Evolutionary conservation across 2,888 invertebrate genomes (phyloP), one percentile per base, ranked within the genome.

Genomic region (Hesperia comma): DNA sequence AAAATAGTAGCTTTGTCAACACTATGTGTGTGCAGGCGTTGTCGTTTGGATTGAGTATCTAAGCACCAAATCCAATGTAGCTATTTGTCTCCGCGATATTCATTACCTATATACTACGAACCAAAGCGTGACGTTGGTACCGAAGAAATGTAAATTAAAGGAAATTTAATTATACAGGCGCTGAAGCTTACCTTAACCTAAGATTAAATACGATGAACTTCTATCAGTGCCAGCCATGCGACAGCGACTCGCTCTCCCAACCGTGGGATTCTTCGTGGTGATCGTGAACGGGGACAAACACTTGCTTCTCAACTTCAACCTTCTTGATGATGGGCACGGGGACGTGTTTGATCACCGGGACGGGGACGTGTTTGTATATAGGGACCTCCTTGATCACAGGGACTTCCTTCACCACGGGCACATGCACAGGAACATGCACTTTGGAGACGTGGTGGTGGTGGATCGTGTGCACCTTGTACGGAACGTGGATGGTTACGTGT

Each of bases 401-500:
- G 10, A 92, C 91, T 61, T 92, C 91, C 58, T 92, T 92, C 15
- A 89, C 80, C 0, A 92, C 91, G 0, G 90, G 90, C 6, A 90
- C 89, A 71, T 90, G 90, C 0, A 88, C 86, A 0, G 90, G 90
- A 0, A 86, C 83, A 58, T 84, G 88, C 0, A 91, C 85, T 70
- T 91, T 92, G n/a, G 83, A 82, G 2, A 91, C 91, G 82, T 92
- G 92, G 79, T 92, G 92, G 70, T 92, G 92, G 74, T 92, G 92
- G 74, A 91, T 79, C 1, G 91, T 92, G 77, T 91, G 91, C 43
- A 92, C 77, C 72, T 92, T 92, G 86, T 92, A 92, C 0, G 92
- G 92, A 0, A 92, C 92, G 81, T 92, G 92, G 80, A 92, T 92
- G 19, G 86, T 91, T 5, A 92, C 88, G 76, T 91, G 90, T 71